Percentiles rank a stretch among this genome's conserved stretches.
Evolutionary conservation across 2,888 invertebrate genomes (phyloP).

Genomic region (Lobophora halterata): DNA sequence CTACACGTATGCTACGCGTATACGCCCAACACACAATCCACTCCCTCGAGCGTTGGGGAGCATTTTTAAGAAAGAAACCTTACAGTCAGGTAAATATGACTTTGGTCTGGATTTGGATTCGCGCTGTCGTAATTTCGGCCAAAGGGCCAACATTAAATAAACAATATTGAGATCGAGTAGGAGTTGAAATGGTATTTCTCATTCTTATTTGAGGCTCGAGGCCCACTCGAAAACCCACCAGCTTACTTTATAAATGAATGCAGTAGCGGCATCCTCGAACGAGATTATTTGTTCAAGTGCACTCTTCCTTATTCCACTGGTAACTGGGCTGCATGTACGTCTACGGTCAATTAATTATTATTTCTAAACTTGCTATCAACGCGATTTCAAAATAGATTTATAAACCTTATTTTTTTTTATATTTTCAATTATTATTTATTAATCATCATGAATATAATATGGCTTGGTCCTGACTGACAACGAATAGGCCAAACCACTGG

Average conservation of each 20-base stretch:
- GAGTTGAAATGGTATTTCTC: conserved; percentile 44
- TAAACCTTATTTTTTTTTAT: too few species aligned
- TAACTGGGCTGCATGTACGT: conserved; percentile 40
- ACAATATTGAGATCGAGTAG: conserved; percentile 41
- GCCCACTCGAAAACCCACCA: conserved; percentile 50
- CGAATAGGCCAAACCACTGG: too few species aligned
- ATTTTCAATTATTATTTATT: too few species aligned
- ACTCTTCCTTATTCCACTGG: conserved; percentile 56
- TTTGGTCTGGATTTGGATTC: neutral
- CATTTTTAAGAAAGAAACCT: too few species aligned
- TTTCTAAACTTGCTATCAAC: conserved; percentile 28
- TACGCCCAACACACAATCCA: conserved; percentile 7
- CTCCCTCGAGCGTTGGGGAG: too few species aligned
- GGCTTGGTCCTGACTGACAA: too few species aligned
- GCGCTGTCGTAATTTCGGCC: conserved; percentile 25
- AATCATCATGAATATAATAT: too few species aligned
- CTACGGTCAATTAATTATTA: conserved; percentile 37
- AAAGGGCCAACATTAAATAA: conserved; percentile 29
- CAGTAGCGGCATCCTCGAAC: conserved; percentile 45
- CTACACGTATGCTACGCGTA: conserved; percentile 11
- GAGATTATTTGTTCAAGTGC: conserved; percentile 68
- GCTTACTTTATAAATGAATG: conserved; percentile 47
- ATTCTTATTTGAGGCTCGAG: conserved; percentile 43
- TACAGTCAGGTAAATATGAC: conserved; percentile 8
- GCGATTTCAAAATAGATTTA: too few species aligned